Percentiles rank a stretch among this genome's conserved stretches.
Evolutionary conservation across 2,888 invertebrate species (phyloP).

Genomic region (Apodemia mormo): DNA sequence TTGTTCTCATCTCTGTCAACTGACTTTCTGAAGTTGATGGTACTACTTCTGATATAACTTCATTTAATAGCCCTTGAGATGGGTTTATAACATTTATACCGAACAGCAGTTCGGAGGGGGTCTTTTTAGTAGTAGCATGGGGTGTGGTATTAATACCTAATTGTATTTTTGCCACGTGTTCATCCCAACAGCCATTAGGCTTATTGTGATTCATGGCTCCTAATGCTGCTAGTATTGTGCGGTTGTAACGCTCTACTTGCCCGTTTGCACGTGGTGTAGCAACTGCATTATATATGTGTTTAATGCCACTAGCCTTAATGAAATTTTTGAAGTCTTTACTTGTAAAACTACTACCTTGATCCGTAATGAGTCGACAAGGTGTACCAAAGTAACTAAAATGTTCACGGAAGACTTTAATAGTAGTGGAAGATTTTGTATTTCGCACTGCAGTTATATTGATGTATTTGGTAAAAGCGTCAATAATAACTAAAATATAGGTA

Average conservation of each 20-base stretch:
- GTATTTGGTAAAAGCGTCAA: constrained; percentile 21
- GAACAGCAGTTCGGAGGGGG: constrained; percentile 29
- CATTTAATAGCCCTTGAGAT: constrained; percentile 20
- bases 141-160: constrained; percentile 32
- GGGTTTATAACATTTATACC: constrained; percentile 12
- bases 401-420: constrained; percentile 5
- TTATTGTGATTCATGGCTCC: constrained; percentile 22
- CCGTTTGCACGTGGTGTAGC: too few species aligned
- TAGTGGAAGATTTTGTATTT: constrained; percentile 10
- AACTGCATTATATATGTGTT: constrained; percentile 30
- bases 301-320: constrained; percentile 24
- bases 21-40: not conserved
- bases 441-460: constrained; percentile 6
- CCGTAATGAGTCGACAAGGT: constrained; percentile 35
- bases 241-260: too few species aligned
- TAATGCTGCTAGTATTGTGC: constrained; percentile 33
- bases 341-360: constrained; percentile 34
- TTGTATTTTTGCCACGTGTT: constrained; percentile 29
- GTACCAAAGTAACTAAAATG: constrained; percentile 29
- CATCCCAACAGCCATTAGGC: constrained; percentile 27
- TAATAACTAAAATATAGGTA: constrained; percentile 9
- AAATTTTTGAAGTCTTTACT: constrained; percentile 33
- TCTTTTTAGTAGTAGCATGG: constrained; percentile 24
- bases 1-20: constrained; percentile 21
- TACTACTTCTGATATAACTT: constrained; percentile 16